Evolutionary conservation across 2,113 vertebrate species (phyloP).

Genomic region (Sorex araneus): DNA sequence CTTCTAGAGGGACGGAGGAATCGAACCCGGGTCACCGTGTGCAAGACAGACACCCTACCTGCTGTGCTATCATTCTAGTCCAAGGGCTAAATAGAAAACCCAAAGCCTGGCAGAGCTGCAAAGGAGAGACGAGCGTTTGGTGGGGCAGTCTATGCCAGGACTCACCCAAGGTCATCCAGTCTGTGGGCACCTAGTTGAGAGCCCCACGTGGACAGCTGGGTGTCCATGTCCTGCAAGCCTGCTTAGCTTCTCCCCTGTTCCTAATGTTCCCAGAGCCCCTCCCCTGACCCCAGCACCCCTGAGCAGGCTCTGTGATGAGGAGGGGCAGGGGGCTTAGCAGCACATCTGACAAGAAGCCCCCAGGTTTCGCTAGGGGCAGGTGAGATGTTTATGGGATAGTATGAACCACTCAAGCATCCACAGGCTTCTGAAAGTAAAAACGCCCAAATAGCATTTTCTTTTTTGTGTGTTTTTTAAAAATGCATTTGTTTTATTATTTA

Average conservation of each 20-base stretch:
- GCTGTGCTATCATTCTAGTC: too few species aligned
- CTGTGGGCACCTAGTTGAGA: slow-evolving; percentile 15
- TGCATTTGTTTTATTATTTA: too few species aligned
- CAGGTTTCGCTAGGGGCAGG: background rate
- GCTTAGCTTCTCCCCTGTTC: background rate
- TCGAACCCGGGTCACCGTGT: too few species aligned
- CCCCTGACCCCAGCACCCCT: background rate
- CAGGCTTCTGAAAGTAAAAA: background rate
- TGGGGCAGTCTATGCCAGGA: slow-evolving; percentile 78
- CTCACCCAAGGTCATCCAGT: slow-evolving; percentile 81
- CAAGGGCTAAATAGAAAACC: slow-evolving; percentile 85
- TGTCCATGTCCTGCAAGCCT: background rate
- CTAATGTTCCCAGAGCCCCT: background rate
- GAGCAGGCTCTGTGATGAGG: background rate
- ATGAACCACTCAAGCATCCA: background rate
- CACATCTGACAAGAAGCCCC: background rate
- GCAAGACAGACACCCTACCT: too few species aligned
- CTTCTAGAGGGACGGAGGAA: too few species aligned
- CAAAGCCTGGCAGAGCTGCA: slow-evolving; percentile 79
- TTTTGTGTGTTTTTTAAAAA: too few species aligned
- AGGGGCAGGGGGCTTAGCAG: background rate
- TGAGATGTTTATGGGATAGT: background rate
- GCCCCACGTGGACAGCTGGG: background rate
- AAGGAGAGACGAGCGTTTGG: slow-evolving; percentile 76
- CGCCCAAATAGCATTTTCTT: background rate